Evolutionary conservation across 2,888 invertebrate species (phyloP).

Genomic region (Plusia festucae): DNA sequence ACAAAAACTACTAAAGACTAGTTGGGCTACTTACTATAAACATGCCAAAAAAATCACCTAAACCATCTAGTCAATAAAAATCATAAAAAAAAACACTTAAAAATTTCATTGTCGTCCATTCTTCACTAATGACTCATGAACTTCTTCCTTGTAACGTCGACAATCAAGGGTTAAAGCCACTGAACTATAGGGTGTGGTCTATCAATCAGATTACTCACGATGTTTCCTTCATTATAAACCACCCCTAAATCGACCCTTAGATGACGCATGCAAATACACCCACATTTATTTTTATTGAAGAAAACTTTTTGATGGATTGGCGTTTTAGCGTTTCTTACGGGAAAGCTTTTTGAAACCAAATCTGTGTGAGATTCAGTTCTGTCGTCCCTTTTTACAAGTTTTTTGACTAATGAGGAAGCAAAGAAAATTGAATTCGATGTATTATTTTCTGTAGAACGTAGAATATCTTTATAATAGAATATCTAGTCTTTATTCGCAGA

Average conservation of each 20-base stretch:
- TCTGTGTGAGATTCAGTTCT: conserved; percentile 35
- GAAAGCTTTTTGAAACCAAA: conserved; percentile 41
- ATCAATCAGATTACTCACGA: conserved; percentile 60
- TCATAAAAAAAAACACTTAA: background rate
- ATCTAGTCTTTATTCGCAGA: no score
- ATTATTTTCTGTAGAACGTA: no score
- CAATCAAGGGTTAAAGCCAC: conserved; percentile 50
- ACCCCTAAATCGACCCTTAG: conserved; percentile 52
- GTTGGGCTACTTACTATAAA: no score
- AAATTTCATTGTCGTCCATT: conserved; percentile 24
- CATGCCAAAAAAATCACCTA: no score
- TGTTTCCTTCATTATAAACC: conserved; percentile 54
- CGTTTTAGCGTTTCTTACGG: conserved; percentile 38
- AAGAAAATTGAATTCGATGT: background rate
- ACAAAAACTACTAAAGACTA: no score
- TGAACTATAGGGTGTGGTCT: conserved; percentile 56
- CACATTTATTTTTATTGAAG: conserved; percentile 51
- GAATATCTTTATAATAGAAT: no score
- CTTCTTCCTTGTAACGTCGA: conserved; percentile 35
- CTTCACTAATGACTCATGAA: conserved; percentile 43
- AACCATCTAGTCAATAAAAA: background rate
- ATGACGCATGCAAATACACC: conserved; percentile 61
- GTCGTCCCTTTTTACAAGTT: conserved; percentile 29
- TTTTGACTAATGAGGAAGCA: conserved; percentile 16
- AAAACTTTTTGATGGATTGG: conserved; percentile 55